Evolutionary conservation across 2,113 vertebrate genomes (phyloP).

Genomic region (Semicossyphus pulcher): DNA sequence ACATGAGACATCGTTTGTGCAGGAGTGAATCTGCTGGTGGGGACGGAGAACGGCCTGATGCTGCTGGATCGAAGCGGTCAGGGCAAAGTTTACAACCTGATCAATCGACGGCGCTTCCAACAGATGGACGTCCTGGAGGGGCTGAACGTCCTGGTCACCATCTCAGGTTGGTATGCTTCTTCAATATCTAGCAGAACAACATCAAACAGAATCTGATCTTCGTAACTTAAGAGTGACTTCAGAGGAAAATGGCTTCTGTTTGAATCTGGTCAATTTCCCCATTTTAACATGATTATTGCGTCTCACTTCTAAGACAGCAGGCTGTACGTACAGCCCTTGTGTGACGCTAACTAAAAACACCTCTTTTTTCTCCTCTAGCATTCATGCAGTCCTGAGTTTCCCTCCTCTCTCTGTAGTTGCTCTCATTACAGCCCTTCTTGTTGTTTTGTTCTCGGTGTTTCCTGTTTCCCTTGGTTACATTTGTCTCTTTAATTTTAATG

Average conservation of each 20-base stretch:
- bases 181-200: no score
- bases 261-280: no score
- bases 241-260: no score
- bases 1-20: conserved; percentile 4
- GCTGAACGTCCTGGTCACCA: conserved; percentile 97
- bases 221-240: no score
- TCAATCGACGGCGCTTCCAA: conserved; percentile 95
- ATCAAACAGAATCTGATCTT: no score
- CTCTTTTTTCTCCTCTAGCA: no score
- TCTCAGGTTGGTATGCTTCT: conserved; percentile 89
- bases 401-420: background rate
- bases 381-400: no score
- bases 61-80: conserved; percentile 96
- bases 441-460: background rate
- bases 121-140: conserved; percentile 99
- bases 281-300: no score
- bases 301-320: no score
- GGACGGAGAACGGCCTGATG: conserved; percentile 98
- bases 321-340: no score
- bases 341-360: no score
- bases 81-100: conserved; percentile 98
- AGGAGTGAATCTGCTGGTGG: conserved; percentile 98
- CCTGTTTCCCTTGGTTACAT: conserved; percentile 4
- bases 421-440: background rate
- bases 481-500: background rate